Base-by-base conservation (phyloP, 2,113 vertebrate species). In the Castor canadensis region DNA sequence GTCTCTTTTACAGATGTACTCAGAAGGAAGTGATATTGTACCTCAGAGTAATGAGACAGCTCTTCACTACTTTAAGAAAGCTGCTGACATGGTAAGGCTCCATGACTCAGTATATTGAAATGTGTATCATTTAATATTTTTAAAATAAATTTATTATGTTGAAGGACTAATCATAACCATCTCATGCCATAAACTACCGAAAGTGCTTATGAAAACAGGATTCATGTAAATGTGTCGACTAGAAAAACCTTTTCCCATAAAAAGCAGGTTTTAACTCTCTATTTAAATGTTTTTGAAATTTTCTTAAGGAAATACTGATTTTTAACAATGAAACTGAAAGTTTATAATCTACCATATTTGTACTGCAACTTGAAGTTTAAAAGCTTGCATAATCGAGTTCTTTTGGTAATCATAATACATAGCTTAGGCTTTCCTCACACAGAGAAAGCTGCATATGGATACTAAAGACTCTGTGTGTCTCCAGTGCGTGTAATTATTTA, bases 41-140 rank as follows among this genome's bases (percentile, higher is more conserved):
- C 98, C 99, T 77, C 99, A 99, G 98, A 99, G 99, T 98, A 99
- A 99, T 28, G 99, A 99, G 96, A 99, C 99, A 0, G 99, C 99
- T 4, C 98, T 99, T 96, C 99, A 99, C 96, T 99, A 99, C 98
- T 99, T 99, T 96, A 99, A 99, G 97, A 99, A 99, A 98, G 99
- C 99, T 84, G 99, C 99, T 47, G 99, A 99, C 96, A 98, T 99
- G 99, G 99, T 99, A 98, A 97, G 99, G 60, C 22, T 49, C 69
- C n/a, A 10, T 81, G 43, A 60, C 64, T 71, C 49, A 58, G 11
- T 80, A 8, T 79, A 28, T 11, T 62, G 54, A 40, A 92, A 54
- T 85, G 45, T 62, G 28, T 24, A 40, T 66, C 79, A 49, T 32
- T 6, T 81, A 1, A 62, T 76, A 8, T 35, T 91, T 72, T 64